A percentile compares a stretch with the other conserved stretches of the same genome.
These are phyloP conservation scores for Disparrhopalites patrizii DNA, from an alignment of 2,888 invertebrate genomes.

Conservation along the genomic window DNA sequence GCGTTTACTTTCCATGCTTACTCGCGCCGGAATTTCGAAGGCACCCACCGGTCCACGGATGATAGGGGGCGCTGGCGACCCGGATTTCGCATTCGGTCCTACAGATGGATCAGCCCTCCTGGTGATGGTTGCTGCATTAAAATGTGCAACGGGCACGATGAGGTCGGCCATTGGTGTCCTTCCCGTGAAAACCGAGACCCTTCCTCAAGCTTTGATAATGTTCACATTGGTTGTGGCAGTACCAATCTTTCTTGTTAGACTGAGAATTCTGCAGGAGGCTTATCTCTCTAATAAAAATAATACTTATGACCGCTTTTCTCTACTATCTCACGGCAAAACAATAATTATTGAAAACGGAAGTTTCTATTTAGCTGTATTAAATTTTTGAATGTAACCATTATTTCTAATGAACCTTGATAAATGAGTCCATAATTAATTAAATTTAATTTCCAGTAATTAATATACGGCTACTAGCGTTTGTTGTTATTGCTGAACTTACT, in stretches of 20 bases:
- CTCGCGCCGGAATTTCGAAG: neutral
- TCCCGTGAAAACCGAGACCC: neutral
- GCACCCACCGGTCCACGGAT: neutral
- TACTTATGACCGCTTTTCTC: too few species aligned
- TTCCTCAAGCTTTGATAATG: neutral
- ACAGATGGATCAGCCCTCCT: neutral
- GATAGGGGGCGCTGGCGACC: neutral
- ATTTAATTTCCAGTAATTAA: too few species aligned
- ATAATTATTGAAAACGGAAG: too few species aligned
- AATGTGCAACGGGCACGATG: neutral
- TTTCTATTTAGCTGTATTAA: too few species aligned
- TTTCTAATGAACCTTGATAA: too few species aligned
- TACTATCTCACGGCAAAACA: too few species aligned
- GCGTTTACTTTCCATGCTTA: neutral
- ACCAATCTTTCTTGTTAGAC: neutral
- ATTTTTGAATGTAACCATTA: too few species aligned
- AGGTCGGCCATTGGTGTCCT: slow-evolving; percentile 7
- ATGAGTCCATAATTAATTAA: too few species aligned
- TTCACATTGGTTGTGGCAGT: slow-evolving; percentile 1
- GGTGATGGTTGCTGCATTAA: slow-evolving; percentile 8
- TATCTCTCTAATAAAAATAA: too few species aligned
- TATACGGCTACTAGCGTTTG: too few species aligned
- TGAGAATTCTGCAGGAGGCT: too few species aligned
- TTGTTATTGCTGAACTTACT: too few species aligned
- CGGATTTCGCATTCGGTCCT: neutral